These are phyloP conservation scores for Gorsachius goisagi DNA, from an alignment of 2,113 vertebrate genomes.

Conservation along the genomic window DNA sequence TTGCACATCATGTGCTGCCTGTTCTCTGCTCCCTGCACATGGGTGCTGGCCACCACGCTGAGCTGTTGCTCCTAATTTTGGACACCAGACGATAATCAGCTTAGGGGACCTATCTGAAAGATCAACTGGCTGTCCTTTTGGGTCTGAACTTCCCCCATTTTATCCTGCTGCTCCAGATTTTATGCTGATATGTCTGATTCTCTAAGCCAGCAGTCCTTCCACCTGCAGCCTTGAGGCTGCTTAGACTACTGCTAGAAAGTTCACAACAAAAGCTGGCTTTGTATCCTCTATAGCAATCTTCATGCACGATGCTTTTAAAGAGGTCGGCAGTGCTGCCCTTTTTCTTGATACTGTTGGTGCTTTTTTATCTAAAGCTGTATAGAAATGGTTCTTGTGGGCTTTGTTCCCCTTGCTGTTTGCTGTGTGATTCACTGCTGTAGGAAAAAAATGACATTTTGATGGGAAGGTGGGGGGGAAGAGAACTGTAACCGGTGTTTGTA, in stretches of 20 bases:
- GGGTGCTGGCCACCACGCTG: not conserved
- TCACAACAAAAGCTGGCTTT: not conserved
- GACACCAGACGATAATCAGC: not conserved
- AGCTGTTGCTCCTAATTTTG: not conserved
- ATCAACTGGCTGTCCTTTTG: not conserved
- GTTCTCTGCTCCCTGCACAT: rapidly evolving
- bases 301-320: not conserved
- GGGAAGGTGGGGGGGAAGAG: not conserved
- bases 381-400: not conserved
- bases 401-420: not conserved
- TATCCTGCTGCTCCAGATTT: not conserved
- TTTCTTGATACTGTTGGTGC: not conserved
- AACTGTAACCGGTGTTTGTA: not conserved
- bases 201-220: not conserved
- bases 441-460: no score
- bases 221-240: not conserved
- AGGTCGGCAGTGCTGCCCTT: not conserved
- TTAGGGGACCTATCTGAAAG: not conserved
- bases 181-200: not conserved
- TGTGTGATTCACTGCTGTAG: not conserved
- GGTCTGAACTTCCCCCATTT: not conserved
- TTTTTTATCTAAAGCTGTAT: not conserved
- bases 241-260: not conserved
- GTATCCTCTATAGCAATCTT: rapidly evolving
- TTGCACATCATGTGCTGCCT: rapidly evolving